Percentiles rank a stretch among this genome's conserved stretches.
phyloP scores from a whole-genome alignment of 2,888 invertebrate genomes.

The Torymus texanus region DNA sequence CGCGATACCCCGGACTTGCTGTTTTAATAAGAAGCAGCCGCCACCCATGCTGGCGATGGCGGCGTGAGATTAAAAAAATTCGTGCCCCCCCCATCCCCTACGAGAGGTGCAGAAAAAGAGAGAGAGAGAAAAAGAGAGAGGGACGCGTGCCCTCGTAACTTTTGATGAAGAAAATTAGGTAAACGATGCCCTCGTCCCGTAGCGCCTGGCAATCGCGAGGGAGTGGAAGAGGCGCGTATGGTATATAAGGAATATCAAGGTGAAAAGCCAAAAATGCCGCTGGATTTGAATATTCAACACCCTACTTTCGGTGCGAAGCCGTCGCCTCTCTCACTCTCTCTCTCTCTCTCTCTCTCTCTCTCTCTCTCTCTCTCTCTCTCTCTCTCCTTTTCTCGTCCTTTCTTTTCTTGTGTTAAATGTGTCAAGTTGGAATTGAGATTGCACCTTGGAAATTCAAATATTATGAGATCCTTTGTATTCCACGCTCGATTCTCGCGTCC shows the following conservation, averaged over 20 bases:
- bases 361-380: neutral
- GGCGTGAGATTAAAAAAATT: constrained; percentile 65
- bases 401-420: constrained; percentile 51
- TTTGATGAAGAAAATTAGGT: constrained; percentile 68
- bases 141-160: constrained; percentile 64
- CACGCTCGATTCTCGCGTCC: constrained; percentile 31
- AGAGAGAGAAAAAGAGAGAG: neutral
- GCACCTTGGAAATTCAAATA: constrained; percentile 51
- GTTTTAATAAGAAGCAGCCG: constrained; percentile 47
- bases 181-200: constrained; percentile 29
- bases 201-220: neutral
- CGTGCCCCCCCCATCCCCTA: constrained; percentile 56
- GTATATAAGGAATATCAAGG: constrained; percentile 29
- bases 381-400: neutral
- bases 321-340: too few relatives aligned
- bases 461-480: constrained; percentile 54
- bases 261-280: constrained; percentile 49
- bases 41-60: neutral
- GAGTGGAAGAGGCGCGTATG: neutral
- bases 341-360: neutral
- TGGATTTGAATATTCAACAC: constrained; percentile 53
- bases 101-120: neutral
- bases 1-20: constrained; percentile 40
- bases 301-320: constrained; percentile 11
- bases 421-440: constrained; percentile 53